Evolutionary conservation across 2,888 invertebrate species (phyloP).

Genomic region (Stenodema calcarata): DNA sequence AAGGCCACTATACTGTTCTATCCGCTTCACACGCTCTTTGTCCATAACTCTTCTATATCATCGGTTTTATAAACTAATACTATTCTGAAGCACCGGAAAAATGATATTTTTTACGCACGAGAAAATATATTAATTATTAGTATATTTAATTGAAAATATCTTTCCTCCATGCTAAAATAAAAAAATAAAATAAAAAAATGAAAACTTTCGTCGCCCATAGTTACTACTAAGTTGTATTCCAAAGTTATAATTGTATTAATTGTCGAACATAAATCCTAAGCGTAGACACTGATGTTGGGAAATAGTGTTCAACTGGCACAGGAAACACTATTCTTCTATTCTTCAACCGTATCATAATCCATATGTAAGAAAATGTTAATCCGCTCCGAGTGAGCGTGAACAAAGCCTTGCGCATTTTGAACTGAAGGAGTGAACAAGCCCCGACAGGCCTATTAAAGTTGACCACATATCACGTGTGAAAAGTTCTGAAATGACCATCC

Average conservation of each 20-base stretch:
- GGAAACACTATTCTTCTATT: constrained; percentile 19
- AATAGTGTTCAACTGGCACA: too few relatives aligned
- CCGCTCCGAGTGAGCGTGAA: constrained; percentile 18
- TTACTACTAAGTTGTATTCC: not conserved
- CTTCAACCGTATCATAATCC: constrained; percentile 11
- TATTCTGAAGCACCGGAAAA: too few relatives aligned
- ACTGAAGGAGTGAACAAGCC: constrained; percentile 38
- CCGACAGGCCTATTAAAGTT: constrained; percentile 41
- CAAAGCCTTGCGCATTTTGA: constrained; percentile 22
- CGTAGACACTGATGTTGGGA: constrained; percentile 1
- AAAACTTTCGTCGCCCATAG: not conserved
- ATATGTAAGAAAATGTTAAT: constrained; percentile 29
- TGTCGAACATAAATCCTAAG: not conserved
- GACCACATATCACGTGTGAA: constrained; percentile 46
- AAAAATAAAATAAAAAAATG: too few relatives aligned
- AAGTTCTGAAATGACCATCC: constrained; percentile 46
- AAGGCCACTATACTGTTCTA: too few relatives aligned
- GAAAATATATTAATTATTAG: too few relatives aligned
- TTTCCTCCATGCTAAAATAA: not conserved
- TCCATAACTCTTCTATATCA: too few relatives aligned
- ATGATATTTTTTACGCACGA: too few relatives aligned
- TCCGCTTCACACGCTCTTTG: too few relatives aligned
- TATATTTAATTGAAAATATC: not conserved
- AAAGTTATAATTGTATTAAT: not conserved
- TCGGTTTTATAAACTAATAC: too few relatives aligned